A percentile compares a stretch with the other conserved stretches of the same genome.
Evolutionary conservation across 1,140 invertebrate genomes (phyloP).

Genomic region (Zaprionus ghesquierei): DNA sequence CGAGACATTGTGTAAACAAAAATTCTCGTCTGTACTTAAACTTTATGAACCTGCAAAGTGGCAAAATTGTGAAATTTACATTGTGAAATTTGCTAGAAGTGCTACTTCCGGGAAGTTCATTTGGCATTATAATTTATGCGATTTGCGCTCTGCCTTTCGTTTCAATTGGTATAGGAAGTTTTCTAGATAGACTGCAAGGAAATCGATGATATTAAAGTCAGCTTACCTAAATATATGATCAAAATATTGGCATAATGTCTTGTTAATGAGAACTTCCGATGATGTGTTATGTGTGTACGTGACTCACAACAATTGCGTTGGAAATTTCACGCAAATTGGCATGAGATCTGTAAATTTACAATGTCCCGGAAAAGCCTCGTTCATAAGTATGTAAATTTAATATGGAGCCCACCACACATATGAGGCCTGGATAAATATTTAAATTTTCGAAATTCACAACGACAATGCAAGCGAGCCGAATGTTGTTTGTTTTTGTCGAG

Average conservation of each 20-base stretch:
- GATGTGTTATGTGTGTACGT: too few species aligned
- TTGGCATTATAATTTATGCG: constrained; percentile 12
- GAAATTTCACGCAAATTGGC: not conserved
- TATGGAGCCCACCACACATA: not conserved
- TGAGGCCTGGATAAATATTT: constrained; percentile 11
- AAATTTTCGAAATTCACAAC: constrained; percentile 10
- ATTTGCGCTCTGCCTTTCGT: not conserved
- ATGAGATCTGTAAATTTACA: not conserved
- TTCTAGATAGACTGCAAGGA: not conserved
- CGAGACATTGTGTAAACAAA: constrained; percentile 35
- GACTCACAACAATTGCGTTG: too few species aligned
- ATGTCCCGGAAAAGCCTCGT: not conserved
- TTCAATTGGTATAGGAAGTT: constrained; percentile 17
- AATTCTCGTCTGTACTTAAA: constrained; percentile 24
- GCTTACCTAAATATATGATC: not conserved
- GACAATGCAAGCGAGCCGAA: constrained; percentile 9
- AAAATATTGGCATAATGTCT: not conserved
- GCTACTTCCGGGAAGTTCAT: constrained; percentile 1
- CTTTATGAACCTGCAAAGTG: constrained; percentile 43
- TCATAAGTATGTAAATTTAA: constrained; percentile 7
- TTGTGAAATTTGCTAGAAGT: constrained; percentile 21
- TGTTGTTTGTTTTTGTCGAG: not conserved
- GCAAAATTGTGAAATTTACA: constrained; percentile 42
- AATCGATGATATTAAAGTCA: not conserved
- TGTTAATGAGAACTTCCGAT: not conserved